Base-by-base conservation (phyloP, 2,888 invertebrate species). In the Anarsia innoxiella region DNA sequence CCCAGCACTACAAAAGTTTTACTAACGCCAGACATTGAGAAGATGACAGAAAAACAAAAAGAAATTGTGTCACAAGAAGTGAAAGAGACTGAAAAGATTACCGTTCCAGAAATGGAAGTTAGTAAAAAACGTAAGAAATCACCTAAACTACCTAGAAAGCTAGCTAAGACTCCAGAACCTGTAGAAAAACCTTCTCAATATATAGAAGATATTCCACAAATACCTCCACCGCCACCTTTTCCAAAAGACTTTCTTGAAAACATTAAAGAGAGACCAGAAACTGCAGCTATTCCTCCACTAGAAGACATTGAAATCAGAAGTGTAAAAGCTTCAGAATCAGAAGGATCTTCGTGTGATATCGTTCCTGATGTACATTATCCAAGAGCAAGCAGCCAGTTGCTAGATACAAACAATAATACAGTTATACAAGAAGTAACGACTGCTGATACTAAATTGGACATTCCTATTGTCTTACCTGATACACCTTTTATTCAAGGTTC, bases 331-430 rank as follows among this genome's bases (percentile, higher is more conserved):
- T 65, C 65, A 15, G 66, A 66, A 41, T 44, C 60, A 5, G 58
- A 69, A 42, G 48, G 53, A 11, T 54, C 56, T 10, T 41, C 48
- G 39, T 62, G 54, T 49, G 68, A 71, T n/a, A 44, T 49, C 1
- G 53, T 63, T 12, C 76, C 83, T 15, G 77, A 79, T 45, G 62
- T 83, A 11, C 63, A 72, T 11, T 64, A 73, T 29, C 69, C 77
- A 25, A 61, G 76, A 31, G 70, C 80, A 9, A 51, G 59, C 13
- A 83, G 79, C 43, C 72, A 79, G 41, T 34, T 51, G 12, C 39
- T 59, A 8, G 70, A 75, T 36, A 49, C 61, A 40, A 74, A 75
- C 41, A 83, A 79, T 32, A 80, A 76, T 39, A 75, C 59, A 27
- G 31, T 65, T 2, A 80, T 82, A 40, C 62, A 65, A 51, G 82